Conservation (phyloP, 2,113 vertebrate species). For the Eulemur rufifrons region DNA sequence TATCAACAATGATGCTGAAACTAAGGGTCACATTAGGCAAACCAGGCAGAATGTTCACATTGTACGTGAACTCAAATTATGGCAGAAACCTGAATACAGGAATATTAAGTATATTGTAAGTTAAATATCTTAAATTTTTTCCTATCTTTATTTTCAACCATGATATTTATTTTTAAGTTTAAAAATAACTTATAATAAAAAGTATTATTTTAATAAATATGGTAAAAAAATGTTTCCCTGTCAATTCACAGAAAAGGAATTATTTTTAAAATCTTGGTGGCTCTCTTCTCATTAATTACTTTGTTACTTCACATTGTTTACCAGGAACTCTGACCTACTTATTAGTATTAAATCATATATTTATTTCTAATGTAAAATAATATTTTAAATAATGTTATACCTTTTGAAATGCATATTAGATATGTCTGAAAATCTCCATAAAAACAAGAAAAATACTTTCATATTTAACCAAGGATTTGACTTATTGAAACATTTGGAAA, state of each 20-base stretch:
- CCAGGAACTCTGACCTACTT: neutral
- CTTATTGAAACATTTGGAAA: constrained; percentile 10
- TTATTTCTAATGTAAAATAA: neutral
- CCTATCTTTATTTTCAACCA: neutral
- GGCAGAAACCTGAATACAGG: neutral
- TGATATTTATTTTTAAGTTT: neutral
- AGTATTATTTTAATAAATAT: neutral
- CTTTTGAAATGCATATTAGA: neutral
- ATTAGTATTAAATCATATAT: neutral
- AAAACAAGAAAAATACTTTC: neutral
- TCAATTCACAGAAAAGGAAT: neutral
- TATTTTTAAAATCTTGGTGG: neutral
- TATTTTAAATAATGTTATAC: neutral
- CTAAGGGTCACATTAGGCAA: neutral
- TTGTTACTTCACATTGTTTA: neutral
- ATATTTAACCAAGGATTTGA: constrained; percentile 43
- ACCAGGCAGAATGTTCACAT: neutral
- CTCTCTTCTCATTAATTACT: neutral
- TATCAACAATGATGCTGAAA: neutral
- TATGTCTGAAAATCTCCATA: neutral
- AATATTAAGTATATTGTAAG: neutral
- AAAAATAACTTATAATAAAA: neutral
- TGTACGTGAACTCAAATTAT: neutral
- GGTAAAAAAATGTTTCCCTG: neutral
- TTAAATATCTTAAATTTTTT: neutral